phyloP scores from a whole-genome alignment of 2,113 vertebrate genomes.

The Thryonomys swinderianus region DNA sequence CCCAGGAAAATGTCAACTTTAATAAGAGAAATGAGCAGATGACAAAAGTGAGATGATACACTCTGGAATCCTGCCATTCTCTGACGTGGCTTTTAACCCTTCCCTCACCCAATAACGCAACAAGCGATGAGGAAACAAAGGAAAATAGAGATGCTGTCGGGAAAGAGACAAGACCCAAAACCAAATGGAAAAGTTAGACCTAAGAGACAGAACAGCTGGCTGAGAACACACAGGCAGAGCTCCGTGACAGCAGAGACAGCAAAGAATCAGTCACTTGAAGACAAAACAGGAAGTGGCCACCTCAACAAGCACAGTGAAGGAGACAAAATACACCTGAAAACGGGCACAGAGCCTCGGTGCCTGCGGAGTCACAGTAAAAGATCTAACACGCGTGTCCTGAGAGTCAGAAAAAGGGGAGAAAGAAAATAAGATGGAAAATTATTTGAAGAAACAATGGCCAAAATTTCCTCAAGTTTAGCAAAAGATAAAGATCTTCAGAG shows the following conservation, averaged over 20 bases:
- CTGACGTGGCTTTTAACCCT: background rate
- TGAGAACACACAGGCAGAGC: background rate
- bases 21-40: background rate
- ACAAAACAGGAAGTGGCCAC: background rate
- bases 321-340: background rate
- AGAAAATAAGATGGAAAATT: background rate
- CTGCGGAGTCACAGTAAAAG: background rate
- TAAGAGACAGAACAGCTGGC: background rate
- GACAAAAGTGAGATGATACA: background rate
- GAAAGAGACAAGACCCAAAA: background rate
- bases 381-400: background rate
- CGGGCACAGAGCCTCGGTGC: background rate
- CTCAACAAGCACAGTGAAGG: background rate
- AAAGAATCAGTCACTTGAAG: background rate
- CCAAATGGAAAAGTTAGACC: background rate
- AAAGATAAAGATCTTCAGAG: background rate
- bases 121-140: background rate
- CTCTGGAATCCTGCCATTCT: background rate
- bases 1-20: background rate
- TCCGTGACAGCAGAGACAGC: background rate
- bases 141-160: background rate
- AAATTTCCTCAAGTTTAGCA: background rate
- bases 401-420: background rate
- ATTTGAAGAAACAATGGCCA: background rate
- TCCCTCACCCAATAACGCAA: background rate